Evolutionary conservation across 1,140 invertebrate species (phyloP).

Genomic region (Sitobion miscanthi): DNA sequence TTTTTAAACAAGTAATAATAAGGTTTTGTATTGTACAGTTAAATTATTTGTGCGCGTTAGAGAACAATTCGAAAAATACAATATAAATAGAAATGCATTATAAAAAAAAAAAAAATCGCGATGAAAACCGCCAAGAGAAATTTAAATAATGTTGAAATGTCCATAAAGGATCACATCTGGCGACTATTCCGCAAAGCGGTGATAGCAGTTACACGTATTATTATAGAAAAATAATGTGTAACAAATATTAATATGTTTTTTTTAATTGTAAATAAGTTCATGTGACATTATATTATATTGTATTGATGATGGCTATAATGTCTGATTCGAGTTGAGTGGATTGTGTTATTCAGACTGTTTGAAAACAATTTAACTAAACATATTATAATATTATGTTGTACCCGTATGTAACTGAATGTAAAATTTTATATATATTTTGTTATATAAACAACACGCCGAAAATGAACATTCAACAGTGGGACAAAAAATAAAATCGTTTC

Average conservation of each 20-base stretch:
- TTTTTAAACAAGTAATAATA: background rate
- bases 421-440: background rate
- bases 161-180: constrained; percentile 12
- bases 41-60: constrained; percentile 16
- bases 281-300: background rate
- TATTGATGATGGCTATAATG: background rate
- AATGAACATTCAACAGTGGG: background rate
- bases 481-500: background rate
- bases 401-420: background rate
- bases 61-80: constrained; percentile 21
- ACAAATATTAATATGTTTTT: background rate
- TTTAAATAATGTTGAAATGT: constrained; percentile 33
- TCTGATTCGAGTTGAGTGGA: background rate
- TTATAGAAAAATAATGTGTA: background rate
- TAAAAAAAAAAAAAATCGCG: background rate
- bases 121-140: constrained; percentile 14
- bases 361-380: background rate
- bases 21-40: background rate
- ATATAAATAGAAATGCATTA: constrained; percentile 22
- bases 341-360: background rate
- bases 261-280: background rate
- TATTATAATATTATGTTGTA: background rate
- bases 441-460: background rate
- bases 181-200: background rate
- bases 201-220: background rate